Evolutionary conservation across 2,888 invertebrate genomes (phyloP), one percentile per base, ranked within the genome.

Genomic region (Hypolimnas misippus): DNA sequence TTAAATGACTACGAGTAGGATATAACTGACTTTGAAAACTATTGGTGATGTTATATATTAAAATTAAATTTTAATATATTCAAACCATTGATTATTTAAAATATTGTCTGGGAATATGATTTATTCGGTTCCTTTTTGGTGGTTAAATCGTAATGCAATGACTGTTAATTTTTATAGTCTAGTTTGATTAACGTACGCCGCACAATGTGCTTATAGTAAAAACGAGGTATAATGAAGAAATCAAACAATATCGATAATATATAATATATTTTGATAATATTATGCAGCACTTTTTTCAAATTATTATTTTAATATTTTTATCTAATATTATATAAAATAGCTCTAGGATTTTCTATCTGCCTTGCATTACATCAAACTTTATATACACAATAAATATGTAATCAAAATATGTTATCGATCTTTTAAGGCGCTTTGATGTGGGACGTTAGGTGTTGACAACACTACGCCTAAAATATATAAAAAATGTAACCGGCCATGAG

Each of bases 171-270:
- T 35, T 3, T 35, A 35, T 35, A 25, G n/a, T n/a, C n/a, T n/a
- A n/a, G n/a, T n/a, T n/a, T 25, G 25, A n/a, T n/a, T 25, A 25
- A 25, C 25, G 1, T 14, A 31, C 29, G 14, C 50, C 50, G 49
- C 49, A 49, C 49, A 49, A 49, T 29, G 49, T 49, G 49, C 29
- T 49, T 25, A 3, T 25, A 25, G 5, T 3, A 25, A 25, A 25
- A 25, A 25, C 8, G 8, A 2, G 14, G 7, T 14, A 42, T 1
- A 16, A 16, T 42, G 25, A 42, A 42, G 7, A 42, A 42, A 14
- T 5, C 25, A 25, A 2, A 42, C 42, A 42, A n/a, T 42, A 25
- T 25, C n/a, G 25, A 25, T 25, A 25, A 25, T 33, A 8, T 2
- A 33, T 33, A 7, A 33, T 33, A 33, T 33, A 33, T 33, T 33